Base-by-base conservation (phyloP, 2,113 vertebrate species). In the Acanthisitta chloris region DNA sequence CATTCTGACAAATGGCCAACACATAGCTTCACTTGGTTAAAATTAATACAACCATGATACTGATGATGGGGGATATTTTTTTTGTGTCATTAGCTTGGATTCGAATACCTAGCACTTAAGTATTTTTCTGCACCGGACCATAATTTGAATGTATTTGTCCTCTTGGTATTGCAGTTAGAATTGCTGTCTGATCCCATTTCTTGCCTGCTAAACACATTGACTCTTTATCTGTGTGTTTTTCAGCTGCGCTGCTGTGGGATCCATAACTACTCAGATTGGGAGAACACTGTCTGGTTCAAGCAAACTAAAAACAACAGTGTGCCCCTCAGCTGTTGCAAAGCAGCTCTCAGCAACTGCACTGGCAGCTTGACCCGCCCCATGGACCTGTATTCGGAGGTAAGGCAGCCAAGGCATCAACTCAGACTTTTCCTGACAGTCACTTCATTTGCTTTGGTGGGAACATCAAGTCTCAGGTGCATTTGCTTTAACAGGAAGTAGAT, bases 191-290 rank as follows among this genome's bases (percentile, higher is more conserved):
- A 8, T 45, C 33, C 14, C 52, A 18, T 33, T 70, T 52, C 10
- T 36, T 70, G 55, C 38, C 34, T 55, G 76, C 36, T 43, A 67
- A 40, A 38, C 24, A 13, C 3, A 3, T 10, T 78, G 43, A 3
- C 25, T 90, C 48, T 89, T 57, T 87, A 62, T 3, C 24, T 80
- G 36, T 85, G 5, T 92, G 48, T 71, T 79, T 90, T 93, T 34
- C 45, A 99, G 99, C 98, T 99, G 89, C 99, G 97, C 88, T 99
- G 99, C 96, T 99, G 99, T 55, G 99, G 99, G 65, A 99, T 99
- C 93, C 98, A 98, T 95, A 99, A 99, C 98, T 99, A 99, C 95
- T 99, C 98, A 89, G 99, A 99, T 96, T 99, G 99, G 99, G 98
- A 98, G 97, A 98, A 98, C 42, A 99, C 99, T 6, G 96, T 97